A percentile compares a stretch with the other conserved stretches of the same genome.
Conservation (phyloP, 2,797 vertebrate species). For the Alexandromys oeconomus region DNA sequence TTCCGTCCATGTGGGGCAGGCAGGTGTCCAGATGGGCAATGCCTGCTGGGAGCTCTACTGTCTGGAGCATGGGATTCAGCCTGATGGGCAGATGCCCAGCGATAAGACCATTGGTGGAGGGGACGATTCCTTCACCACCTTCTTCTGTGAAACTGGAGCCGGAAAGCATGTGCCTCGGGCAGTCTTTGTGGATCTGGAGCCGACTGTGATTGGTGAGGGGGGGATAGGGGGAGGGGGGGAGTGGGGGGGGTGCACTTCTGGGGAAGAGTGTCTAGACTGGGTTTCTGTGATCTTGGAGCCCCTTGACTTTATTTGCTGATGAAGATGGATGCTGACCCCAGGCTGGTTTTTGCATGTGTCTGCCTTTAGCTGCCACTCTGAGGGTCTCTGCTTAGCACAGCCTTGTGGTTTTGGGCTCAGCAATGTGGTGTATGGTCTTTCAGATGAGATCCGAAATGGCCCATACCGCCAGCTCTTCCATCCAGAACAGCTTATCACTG, state of each 20-base stretch:
- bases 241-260: neutral
- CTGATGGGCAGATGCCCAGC: conserved; percentile 93
- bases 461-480: conserved; percentile 89
- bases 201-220: conserved; percentile 94
- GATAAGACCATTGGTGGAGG: conserved; percentile 93
- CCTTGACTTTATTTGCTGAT: neutral
- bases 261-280: neutral
- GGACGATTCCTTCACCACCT: conserved; percentile 94
- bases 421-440: conserved; percentile 51
- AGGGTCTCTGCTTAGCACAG: neutral
- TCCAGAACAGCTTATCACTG: conserved; percentile 89
- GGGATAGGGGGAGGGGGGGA: too few relatives aligned
- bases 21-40: conserved; percentile 93
- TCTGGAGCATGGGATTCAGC: conserved; percentile 92
- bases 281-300: neutral
- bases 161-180: conserved; percentile 96
- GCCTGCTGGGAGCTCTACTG: conserved; percentile 93
- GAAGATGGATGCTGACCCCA: conserved; percentile 43
- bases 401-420: conserved; percentile 62
- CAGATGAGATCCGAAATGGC: conserved; percentile 89
- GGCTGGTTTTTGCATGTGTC: neutral
- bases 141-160: conserved; percentile 95
- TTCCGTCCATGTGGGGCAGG: conserved; percentile 94
- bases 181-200: conserved; percentile 95
- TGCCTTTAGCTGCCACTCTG: neutral